Conservation (phyloP, 2,888 invertebrate species). For the Netelia fuscicornis region DNA sequence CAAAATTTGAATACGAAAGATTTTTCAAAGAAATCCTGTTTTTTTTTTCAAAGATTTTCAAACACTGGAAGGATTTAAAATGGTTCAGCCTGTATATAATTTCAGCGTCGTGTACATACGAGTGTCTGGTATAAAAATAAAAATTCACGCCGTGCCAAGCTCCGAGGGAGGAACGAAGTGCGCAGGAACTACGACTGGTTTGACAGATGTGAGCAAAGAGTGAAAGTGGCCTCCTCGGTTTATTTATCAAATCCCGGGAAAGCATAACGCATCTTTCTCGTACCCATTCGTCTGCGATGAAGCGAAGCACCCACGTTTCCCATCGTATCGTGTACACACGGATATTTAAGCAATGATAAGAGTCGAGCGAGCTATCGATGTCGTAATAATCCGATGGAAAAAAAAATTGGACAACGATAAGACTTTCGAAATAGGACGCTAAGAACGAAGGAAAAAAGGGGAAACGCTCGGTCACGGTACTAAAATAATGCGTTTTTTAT, state of each 20-base stretch:
- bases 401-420: too few species aligned
- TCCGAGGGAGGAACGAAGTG: conserved; percentile 34
- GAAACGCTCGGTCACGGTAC: too few species aligned
- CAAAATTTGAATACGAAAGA: too few species aligned
- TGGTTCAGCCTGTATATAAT: not conserved
- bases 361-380: too few species aligned
- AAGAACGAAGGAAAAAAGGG: too few species aligned
- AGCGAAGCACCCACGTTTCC: not conserved
- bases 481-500: conserved; percentile 4
- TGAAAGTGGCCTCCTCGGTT: conserved; percentile 51
- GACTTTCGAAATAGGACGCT: too few species aligned
- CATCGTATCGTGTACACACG: not conserved
- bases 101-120: not conserved
- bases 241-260: conserved; percentile 60
- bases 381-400: too few species aligned
- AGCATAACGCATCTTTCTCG: conserved; percentile 43
- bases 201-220: conserved; percentile 51
- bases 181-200: conserved; percentile 38
- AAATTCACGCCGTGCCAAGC: conserved; percentile 5
- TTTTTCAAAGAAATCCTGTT: too few species aligned
- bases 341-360: not conserved
- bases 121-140: not conserved
- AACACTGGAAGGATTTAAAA: not conserved
- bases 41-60: not conserved
- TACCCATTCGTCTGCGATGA: conserved; percentile 30